Conservation (phyloP, 2,113 vertebrate genomes). For the Mesitornis unicolor region DNA sequence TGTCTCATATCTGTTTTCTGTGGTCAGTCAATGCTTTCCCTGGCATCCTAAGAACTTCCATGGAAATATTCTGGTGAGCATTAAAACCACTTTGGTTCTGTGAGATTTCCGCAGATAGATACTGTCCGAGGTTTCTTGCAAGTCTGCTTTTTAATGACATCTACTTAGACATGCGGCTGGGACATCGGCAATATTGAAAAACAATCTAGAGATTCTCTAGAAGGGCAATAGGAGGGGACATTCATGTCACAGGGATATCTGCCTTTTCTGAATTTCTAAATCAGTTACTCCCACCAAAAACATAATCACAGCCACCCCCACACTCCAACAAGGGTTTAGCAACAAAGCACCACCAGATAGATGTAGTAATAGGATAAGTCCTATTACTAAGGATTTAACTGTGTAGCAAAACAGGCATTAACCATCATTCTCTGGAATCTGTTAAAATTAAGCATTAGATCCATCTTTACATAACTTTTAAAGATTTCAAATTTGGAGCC, state of each 20-base stretch:
- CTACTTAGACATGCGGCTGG: background rate
- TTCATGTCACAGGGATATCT: background rate
- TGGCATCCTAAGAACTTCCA: background rate
- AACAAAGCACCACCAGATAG: background rate
- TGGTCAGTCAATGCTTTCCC: background rate
- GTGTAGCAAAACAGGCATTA: background rate
- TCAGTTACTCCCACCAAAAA: background rate
- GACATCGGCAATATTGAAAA: background rate
- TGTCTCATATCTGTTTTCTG: background rate
- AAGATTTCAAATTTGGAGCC: background rate
- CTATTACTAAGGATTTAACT: background rate
- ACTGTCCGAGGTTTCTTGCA: background rate
- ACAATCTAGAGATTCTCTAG: background rate
- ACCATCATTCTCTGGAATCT: background rate
- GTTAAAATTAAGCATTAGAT: background rate
- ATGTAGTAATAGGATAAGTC: background rate
- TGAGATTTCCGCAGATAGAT: background rate
- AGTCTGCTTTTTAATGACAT: background rate
- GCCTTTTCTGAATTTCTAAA: background rate
- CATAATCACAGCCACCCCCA: background rate
- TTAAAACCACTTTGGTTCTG: background rate
- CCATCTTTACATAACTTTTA: background rate
- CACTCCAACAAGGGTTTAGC: background rate
- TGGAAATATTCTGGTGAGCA: background rate
- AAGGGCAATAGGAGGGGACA: background rate